phyloP scores from a whole-genome alignment of 2,113 vertebrate genomes.

The Strigops habroptila region DNA sequence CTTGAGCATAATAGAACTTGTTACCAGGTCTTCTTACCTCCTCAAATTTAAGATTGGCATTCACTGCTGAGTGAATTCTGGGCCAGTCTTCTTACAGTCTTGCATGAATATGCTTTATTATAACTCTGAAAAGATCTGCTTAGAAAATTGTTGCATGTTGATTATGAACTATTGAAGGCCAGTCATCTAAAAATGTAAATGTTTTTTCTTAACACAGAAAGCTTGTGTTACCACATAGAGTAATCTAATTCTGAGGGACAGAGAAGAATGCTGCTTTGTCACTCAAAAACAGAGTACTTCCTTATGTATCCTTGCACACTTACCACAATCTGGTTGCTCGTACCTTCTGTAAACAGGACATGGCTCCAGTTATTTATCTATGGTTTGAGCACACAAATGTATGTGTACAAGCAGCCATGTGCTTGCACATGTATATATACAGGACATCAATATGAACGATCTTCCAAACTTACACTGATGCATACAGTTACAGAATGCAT shows the following conservation, averaged over 20 bases:
- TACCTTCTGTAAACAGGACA: neutral
- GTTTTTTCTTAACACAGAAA: neutral
- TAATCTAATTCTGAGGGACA: neutral
- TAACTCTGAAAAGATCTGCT: neutral
- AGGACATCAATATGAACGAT: neutral
- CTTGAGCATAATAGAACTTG: constrained; percentile 21
- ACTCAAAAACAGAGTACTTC: neutral
- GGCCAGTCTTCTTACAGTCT: neutral
- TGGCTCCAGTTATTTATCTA: neutral
- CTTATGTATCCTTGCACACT: neutral
- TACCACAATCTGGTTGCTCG: neutral
- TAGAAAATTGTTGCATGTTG: neutral
- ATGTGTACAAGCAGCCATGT: neutral
- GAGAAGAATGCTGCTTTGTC: neutral
- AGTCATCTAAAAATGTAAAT: neutral
- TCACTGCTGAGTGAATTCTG: neutral
- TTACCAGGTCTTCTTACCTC: constrained; percentile 22
- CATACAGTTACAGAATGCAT: neutral
- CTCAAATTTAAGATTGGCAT: neutral
- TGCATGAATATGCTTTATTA: neutral
- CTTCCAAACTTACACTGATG: neutral
- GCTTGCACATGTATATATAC: neutral
- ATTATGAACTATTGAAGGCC: neutral
- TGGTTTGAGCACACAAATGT: neutral
- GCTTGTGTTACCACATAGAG: neutral